phyloP scores from a whole-genome alignment of 2,113 vertebrate genomes.

The Mionectes macconnelli region DNA sequence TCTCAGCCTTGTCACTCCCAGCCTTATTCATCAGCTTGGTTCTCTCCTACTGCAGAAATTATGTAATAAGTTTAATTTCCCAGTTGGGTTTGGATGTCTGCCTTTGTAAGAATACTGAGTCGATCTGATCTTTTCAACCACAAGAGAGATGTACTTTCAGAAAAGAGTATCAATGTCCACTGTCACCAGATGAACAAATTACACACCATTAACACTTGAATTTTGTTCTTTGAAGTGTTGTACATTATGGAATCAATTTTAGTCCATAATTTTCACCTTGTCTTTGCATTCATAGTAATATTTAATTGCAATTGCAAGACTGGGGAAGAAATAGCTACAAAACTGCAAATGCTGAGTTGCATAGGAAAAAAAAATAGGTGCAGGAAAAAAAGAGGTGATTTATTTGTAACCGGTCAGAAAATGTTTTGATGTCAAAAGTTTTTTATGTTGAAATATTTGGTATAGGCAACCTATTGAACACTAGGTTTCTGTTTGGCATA shows the following conservation, averaged over 20 bases:
- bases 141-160: background rate
- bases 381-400: background rate
- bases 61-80: background rate
- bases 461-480: background rate
- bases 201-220: slow-evolving; percentile 14
- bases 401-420: background rate
- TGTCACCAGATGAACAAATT: slow-evolving; percentile 23
- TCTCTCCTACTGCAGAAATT: background rate
- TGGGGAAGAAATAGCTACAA: background rate
- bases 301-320: background rate
- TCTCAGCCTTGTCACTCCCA: background rate
- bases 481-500: background rate
- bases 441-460: background rate
- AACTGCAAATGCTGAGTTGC: background rate
- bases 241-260: background rate
- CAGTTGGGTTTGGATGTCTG: background rate
- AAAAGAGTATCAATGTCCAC: background rate
- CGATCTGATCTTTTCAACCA: background rate
- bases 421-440: background rate
- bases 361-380: background rate
- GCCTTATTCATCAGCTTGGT: background rate
- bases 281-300: background rate
- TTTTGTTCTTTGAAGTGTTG: slow-evolving; percentile 16
- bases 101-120: background rate
- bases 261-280: background rate